Base-by-base conservation (phyloP, 2,797 vertebrate genomes). In the Pseudomugil gertrudae region DNA sequence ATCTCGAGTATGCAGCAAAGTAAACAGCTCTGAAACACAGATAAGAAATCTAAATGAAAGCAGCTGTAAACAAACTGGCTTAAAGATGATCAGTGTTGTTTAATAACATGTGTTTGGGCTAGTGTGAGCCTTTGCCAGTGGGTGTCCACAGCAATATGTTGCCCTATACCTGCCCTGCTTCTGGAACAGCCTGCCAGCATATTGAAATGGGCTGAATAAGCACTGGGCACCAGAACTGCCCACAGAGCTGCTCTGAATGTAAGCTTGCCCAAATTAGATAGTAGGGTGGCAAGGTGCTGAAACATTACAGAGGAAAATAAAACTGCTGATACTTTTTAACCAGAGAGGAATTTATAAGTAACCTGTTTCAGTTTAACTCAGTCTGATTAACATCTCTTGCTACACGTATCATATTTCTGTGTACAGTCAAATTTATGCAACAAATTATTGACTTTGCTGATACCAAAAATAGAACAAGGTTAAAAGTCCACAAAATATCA, bases 1-100 rank as follows among this genome's bases (percentile, higher is more conserved):
- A 95, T 90, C 96, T 98, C 0, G 96, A 98, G 88, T 99, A 99
- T 40, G 97, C 96, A 4, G 94, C 96, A 87, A 99, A 99, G 84
- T 99, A 99, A 81, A 99, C 95, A 55, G 98, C 98, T 92, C 97
- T 99, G 93, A 74, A 90, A 89, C 50, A 83, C 57, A 91, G 73
- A 57, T 88, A 27, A 84, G 26, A 69, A 62, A 26, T 33, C 35
- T 0, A 58, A 40, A 45, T 9, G 21, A 23, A 60, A 21, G 11
- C 33, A 53, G 3, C 13, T 55, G 17, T 32, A 51, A 17, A 71
- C 61, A 21, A 55, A 13, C 45, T 65, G 23, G 56, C 30, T 11
- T 32, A 35, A 51, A 24, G 38, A 33, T 58, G n/a, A 53, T 10
- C 29, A 80, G 43, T 29, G 50, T 13, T n/a, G n/a, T n/a, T n/a